Conservation (phyloP, 2,888 invertebrate species). For the Muschampia plurimacula region DNA sequence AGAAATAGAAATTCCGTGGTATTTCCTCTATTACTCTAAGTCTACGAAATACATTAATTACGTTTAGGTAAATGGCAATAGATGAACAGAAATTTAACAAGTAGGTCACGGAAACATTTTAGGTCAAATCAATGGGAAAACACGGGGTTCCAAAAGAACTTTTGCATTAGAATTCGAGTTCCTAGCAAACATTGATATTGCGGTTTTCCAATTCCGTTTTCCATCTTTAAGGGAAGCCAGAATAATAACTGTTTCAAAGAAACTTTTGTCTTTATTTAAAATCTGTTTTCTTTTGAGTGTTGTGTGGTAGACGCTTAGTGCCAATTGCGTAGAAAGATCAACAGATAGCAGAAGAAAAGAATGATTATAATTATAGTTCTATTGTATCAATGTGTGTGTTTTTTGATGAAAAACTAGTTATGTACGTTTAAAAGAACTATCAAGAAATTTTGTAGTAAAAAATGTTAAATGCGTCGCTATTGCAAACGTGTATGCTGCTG, state of each 20-base stretch:
- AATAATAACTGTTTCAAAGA: background rate
- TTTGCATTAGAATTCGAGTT: constrained; percentile 29
- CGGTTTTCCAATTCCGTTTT: background rate
- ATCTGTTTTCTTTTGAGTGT: background rate
- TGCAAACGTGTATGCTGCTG: too few species aligned
- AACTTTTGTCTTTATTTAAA: constrained; percentile 10
- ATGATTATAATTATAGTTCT: too few species aligned
- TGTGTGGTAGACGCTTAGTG: background rate
- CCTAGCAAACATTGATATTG: constrained; percentile 19
- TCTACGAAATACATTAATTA: background rate
- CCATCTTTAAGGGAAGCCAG: background rate
- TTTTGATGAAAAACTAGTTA: too few species aligned
- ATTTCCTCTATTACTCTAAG: background rate
- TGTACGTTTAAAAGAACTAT: too few species aligned
- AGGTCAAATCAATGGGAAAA: constrained; percentile 25
- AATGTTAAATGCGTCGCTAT: too few species aligned
- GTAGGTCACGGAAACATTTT: constrained; percentile 26
- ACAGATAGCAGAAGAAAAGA: background rate
- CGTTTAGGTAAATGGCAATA: background rate
- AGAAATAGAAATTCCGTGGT: background rate
- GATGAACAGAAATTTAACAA: constrained; percentile 10
- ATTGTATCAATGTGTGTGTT: too few species aligned
- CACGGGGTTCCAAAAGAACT: constrained; percentile 13
- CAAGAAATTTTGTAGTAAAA: too few species aligned
- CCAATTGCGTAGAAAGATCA: background rate